Percentiles rank a stretch among this genome's conserved stretches.
phyloP scores from a whole-genome alignment of 2,888 invertebrate species.

The Candidula unifasciata region DNA sequence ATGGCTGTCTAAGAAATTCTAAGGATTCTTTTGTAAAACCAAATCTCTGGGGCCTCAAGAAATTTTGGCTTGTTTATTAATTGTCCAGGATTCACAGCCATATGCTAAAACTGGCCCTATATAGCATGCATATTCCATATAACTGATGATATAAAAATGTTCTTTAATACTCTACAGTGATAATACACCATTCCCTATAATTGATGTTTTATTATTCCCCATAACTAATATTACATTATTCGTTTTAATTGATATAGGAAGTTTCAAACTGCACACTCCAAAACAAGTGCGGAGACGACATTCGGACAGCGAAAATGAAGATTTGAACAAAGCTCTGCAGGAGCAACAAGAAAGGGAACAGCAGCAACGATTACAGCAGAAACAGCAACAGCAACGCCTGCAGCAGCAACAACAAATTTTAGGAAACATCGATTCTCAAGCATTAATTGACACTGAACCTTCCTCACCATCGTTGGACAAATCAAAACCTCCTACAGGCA shows the following conservation, averaged over 20 bases:
- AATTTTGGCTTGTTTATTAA: too few relatives aligned
- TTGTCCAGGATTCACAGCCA: too few relatives aligned
- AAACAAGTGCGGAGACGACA: conserved; percentile 72
- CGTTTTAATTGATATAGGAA: conserved; percentile 47
- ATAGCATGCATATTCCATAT: too few relatives aligned
- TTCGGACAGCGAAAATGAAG: conserved; percentile 71
- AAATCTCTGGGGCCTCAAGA: too few relatives aligned
- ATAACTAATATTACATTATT: neutral
- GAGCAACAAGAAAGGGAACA: conserved; percentile 43
- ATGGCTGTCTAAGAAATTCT: too few relatives aligned
- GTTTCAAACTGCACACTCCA: conserved; percentile 72
- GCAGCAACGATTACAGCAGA: neutral
- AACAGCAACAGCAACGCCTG: conserved; percentile 5
- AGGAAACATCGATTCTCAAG: conserved; percentile 44
- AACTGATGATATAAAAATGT: too few relatives aligned
- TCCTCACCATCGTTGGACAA: neutral
- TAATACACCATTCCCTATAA: neutral
- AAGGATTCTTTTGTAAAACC: too few relatives aligned
- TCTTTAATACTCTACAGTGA: too few relatives aligned
- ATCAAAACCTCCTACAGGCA: neutral
- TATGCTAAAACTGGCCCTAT: too few relatives aligned
- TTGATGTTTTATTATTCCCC: neutral
- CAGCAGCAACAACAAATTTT: neutral
- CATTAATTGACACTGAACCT: conserved; percentile 2
- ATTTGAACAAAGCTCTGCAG: conserved; percentile 53